Base-by-base conservation (phyloP, 2,797 vertebrate genomes). In the Coracias cyanogaster region DNA sequence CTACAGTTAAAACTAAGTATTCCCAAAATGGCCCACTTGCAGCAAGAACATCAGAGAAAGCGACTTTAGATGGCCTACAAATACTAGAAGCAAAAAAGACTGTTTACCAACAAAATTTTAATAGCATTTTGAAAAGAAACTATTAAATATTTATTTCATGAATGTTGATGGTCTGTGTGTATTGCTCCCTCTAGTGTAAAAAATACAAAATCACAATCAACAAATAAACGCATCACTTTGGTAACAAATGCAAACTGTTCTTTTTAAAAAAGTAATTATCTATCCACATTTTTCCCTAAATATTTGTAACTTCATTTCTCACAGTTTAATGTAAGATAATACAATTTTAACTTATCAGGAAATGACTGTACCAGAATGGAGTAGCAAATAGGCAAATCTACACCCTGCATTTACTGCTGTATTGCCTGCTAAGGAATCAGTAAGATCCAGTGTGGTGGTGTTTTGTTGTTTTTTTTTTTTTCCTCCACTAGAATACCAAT, bases 171-270 rank as follows among this genome's bases (percentile, higher is more conserved):
- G 41, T 37, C 76, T 82, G 52, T 79, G 87, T 67, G 41, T 41
- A 79, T 54, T 90, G 93, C 96, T 93, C 96, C 96, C 95, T 86
- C 96, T 96, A 94, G 94, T 37, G 96, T 61, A 61, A 82, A 71
- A 90, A 77, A 77, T 5, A 67, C 31, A 89, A 82, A 92, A 93
- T 41, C 48, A 84, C 87, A 82, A 73, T 12, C 48, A 72, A 49
- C 16, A 82, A 58, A 71, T 21, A 12, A 37, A 37, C 37, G 12
- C 37, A 37, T 37, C 37, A 67, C 6, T 61, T 64, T 15, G 3
- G 33, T n/a, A 82, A 82, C 7, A 76, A 78, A 48, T 6, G 25
- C 31, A 69, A 35, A 28, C 24, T 31, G 18, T 29, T 61, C 17
- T 17, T 37, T 39, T 22, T 51, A 21, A 4, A 21, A 29, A 49